A percentile compares a stretch with the other conserved stretches of the same genome.
Evolutionary conservation across 2,888 invertebrate species (phyloP).

Genomic region (Xanthia togata): DNA sequence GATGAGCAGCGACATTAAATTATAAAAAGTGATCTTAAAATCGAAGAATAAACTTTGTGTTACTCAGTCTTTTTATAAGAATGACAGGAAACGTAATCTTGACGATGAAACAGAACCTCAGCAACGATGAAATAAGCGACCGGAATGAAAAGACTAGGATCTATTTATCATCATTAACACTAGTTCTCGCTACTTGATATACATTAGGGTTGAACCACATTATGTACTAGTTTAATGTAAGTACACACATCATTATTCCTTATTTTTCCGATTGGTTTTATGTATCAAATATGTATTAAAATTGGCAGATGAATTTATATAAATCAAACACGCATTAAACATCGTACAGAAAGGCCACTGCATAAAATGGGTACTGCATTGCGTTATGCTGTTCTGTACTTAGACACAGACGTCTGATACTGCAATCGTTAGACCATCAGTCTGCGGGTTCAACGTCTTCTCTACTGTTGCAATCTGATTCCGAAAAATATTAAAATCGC

Average conservation of each 20-base stretch:
- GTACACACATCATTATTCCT: neutral
- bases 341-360: neutral
- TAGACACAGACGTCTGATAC: neutral
- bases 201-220: conserved; percentile 55
- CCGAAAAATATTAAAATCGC: neutral
- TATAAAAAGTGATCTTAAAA: neutral
- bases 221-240: neutral
- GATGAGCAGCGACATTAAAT: neutral
- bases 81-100: conserved; percentile 34
- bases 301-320: neutral
- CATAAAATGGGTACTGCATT: conserved; percentile 7
- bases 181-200: conserved; percentile 56
- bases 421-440: neutral
- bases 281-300: no score
- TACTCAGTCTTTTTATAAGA: neutral
- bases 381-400: conserved; percentile 1
- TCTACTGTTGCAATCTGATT: neutral
- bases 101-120: conserved; percentile 42
- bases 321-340: neutral
- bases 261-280: neutral
- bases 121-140: conserved; percentile 59
- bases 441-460: conserved; percentile 12
- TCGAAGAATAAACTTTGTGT: neutral
- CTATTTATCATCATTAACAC: conserved; percentile 74
- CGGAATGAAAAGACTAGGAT: conserved; percentile 61